Evolutionary conservation across 2,888 invertebrate species (phyloP), one percentile per base, ranked within the genome.

Genomic region (Frankliniella intonsa): DNA sequence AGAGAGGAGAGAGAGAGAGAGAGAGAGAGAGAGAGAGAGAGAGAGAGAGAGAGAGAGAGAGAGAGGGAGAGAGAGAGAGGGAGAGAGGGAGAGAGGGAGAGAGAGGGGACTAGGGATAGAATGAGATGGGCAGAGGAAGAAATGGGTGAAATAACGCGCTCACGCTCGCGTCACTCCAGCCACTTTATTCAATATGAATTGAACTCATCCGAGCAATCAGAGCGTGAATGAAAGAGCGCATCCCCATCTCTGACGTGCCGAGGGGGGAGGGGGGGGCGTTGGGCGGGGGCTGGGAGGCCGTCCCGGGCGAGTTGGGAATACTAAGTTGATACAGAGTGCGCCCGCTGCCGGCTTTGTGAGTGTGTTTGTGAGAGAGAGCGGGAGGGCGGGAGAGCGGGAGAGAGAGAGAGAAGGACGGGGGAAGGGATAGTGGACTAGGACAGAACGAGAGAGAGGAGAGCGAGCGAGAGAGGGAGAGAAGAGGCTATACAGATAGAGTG

Each of bases 171-270:
- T 38, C 38, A 38, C 38, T 2, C 38, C 38, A 38, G 55, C 17
- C 55, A 55, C 55, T 76, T 76, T 76, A 76, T 76, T 76, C 69
- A 76, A 76, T 76, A 76, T 22, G 69, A 76, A 76, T 76, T 76
- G 69, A 76, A 76, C 69, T 76, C 69, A 76, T 76, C 69, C 69
- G 69, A 76, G 69, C 69, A 76, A 76, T 76, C 69, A 76, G 69
- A 76, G 22, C 69, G 69, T 76, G 69, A 76, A 76, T 76, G 69
- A 76, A 76, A 76, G 69, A 76, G 69, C 22, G 69, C 69, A 76
- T 76, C 69, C 25, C 25, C 62, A 17, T 62, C 62, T 62, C 19
- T 62, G 69, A 10, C 69, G 69, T 25, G 69, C 8, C 22, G 69
- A 12, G 69, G 25, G 25, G 25, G 69, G 11, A 22, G 69, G 25